Conservation (phyloP, 2,113 vertebrate genomes). For the Hucho hucho region DNA sequence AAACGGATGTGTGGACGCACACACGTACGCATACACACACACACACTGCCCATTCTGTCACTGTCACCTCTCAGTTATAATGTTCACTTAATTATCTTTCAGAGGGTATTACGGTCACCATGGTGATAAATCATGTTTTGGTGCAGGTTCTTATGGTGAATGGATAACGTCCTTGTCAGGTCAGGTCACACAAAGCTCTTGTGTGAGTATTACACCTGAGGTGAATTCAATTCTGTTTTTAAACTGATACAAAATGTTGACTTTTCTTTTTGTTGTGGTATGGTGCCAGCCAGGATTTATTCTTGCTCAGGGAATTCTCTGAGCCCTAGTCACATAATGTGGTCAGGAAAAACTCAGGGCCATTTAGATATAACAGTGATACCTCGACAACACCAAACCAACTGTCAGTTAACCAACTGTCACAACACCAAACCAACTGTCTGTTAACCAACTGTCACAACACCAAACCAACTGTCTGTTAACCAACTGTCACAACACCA, state of each 20-base stretch:
- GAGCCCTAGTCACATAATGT: no score
- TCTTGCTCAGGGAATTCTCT: no score
- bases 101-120: neutral
- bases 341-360: no score
- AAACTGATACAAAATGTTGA: neutral
- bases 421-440: no score
- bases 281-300: no score
- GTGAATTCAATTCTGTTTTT: neutral
- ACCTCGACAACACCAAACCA: no score
- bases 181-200: neutral
- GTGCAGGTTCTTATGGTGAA: neutral
- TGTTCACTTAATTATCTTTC: neutral
- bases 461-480: no score
- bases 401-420: no score
- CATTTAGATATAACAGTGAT: no score
- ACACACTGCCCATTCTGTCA: neutral
- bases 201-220: neutral
- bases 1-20: neutral
- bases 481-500: no score
- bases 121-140: neutral
- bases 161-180: neutral
- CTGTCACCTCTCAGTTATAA: neutral
- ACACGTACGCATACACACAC: slow-evolving; percentile 1
- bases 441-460: no score
- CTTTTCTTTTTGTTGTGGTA: no score